Evolutionary conservation across 2,888 invertebrate genomes (phyloP), one percentile per base, ranked within the genome.

Genomic region (Tinea pellionella): DNA sequence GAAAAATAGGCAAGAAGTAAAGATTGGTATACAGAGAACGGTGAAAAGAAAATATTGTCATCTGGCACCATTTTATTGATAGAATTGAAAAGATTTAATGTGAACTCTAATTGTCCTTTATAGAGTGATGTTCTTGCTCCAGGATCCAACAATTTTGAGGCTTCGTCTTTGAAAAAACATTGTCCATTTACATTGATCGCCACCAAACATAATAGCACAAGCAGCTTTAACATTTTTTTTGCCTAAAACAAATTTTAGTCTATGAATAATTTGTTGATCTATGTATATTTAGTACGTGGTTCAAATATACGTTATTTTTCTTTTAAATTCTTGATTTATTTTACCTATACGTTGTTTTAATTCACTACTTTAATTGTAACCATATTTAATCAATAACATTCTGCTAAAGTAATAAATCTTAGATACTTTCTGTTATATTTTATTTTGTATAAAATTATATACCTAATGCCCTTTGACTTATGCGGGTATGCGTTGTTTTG

Each of bases 41-140:
- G 96, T 6, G 96, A 96, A 77, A 95, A 95, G 88, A 96, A 95
- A 43, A 96, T 81, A 74, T 96, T 96, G 65, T 92, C 92, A 47
- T 89, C 85, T 0, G 92, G 90, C 64, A 91, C 90, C 15, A 89
- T 89, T 61, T 88, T 78, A 65, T 92, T 91, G 64, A 92, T 90
- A 15, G 91, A 89, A 64, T 91, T 90, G 67, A 96, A 85, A 60
- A 94, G 85, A 57, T 91, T 89, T 59, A 95, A 75, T 0, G 94
- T 92, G 70, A 95, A 95, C 60, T 88, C 89, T 67, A 95, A 70
- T 67, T 87, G 87, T n/a, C 86, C 87, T 13, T 67, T 74, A 66
- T 87, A 87, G 8, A 86, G 75, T 1, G 67, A 68, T 61, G 67
- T 70, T 9, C 80, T 68, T 2, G 80, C 78, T 60, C 77, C 73